Evolutionary conservation across 2,113 vertebrate species (phyloP).

Genomic region (Solea senegalensis): DNA sequence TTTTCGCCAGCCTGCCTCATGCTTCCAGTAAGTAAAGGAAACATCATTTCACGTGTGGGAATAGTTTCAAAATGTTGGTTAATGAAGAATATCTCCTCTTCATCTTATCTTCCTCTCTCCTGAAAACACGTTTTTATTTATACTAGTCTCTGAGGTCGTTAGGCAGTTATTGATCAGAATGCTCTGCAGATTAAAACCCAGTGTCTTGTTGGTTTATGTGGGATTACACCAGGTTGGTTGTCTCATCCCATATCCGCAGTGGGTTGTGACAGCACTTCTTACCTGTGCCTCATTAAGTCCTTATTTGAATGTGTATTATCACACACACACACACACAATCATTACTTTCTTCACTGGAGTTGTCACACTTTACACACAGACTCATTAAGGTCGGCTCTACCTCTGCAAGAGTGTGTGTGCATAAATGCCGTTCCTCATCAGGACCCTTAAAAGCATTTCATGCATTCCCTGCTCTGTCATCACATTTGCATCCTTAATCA

Average conservation of each 20-base stretch:
- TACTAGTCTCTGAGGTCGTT: slow-evolving; percentile 23
- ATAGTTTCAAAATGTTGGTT: not conserved
- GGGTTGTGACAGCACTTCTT: slow-evolving; percentile 27
- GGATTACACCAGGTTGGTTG: slow-evolving; percentile 16
- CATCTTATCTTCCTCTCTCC: not conserved
- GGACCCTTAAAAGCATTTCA: slow-evolving; percentile 38
- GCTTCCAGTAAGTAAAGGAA: slow-evolving; percentile 85
- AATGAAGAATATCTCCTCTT: not conserved
- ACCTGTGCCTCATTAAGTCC: slow-evolving; percentile 68
- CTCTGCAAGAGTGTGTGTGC: slow-evolving; percentile 25
- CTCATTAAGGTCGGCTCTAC: slow-evolving; percentile 49
- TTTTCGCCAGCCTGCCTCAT: slow-evolving; percentile 86
- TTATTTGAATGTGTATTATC: slow-evolving; percentile 63
- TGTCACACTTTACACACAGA: slow-evolving; percentile 52
- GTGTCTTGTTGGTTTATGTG: slow-evolving; percentile 14
- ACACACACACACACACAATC: slow-evolving; percentile 25
- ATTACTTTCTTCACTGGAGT: slow-evolving; percentile 65
- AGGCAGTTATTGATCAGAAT: slow-evolving; percentile 45
- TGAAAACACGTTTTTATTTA: not conserved
- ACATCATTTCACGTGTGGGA: not conserved
- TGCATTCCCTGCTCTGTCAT: slow-evolving; percentile 38
- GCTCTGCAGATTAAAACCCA: slow-evolving; percentile 18
- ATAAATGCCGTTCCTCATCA: slow-evolving; percentile 40
- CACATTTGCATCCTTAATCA: slow-evolving; percentile 51
- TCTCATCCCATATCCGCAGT: slow-evolving; percentile 8